phyloP scores from a whole-genome alignment of 2,113 vertebrate genomes.

The Myocastor coypus region DNA sequence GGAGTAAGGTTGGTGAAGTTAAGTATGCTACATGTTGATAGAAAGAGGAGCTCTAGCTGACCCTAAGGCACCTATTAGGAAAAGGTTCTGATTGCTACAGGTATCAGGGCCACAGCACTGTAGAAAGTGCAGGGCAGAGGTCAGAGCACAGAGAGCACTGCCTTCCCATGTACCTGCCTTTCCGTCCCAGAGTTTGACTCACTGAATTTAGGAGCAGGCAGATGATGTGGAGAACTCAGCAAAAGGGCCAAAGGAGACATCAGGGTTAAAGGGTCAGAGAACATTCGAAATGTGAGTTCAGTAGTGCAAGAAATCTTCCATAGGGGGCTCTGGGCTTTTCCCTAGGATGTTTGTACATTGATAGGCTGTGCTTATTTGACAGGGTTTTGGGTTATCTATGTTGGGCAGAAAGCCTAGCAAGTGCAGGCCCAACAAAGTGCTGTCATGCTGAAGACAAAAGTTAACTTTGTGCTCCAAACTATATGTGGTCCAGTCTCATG shows the following conservation, averaged over 20 bases:
- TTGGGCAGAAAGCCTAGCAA: neutral
- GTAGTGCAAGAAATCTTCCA: neutral
- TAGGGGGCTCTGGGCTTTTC: neutral
- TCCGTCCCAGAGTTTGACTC: conserved; percentile 87
- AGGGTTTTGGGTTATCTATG: neutral
- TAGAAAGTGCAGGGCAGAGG: neutral
- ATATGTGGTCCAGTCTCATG: neutral
- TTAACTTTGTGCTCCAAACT: neutral
- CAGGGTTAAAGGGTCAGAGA: neutral
- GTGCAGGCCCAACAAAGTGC: neutral
- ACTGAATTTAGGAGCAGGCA: conserved; percentile 89
- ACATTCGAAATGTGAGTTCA: neutral
- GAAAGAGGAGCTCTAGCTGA: neutral
- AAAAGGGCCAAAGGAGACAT: fast-evolving
- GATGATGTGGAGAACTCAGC: conserved; percentile 85
- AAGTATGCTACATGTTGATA: neutral
- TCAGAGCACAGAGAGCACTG: too few species aligned
- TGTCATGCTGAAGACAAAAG: neutral
- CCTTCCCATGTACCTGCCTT: conserved; percentile 84
- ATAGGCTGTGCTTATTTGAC: neutral
- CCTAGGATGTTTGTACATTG: neutral
- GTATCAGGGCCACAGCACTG: neutral
- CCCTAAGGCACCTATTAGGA: neutral
- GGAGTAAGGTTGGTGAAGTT: neutral
- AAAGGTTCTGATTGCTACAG: neutral